Conservation (phyloP, 2,797 vertebrate genomes). For the Perodicticus potto region DNA sequence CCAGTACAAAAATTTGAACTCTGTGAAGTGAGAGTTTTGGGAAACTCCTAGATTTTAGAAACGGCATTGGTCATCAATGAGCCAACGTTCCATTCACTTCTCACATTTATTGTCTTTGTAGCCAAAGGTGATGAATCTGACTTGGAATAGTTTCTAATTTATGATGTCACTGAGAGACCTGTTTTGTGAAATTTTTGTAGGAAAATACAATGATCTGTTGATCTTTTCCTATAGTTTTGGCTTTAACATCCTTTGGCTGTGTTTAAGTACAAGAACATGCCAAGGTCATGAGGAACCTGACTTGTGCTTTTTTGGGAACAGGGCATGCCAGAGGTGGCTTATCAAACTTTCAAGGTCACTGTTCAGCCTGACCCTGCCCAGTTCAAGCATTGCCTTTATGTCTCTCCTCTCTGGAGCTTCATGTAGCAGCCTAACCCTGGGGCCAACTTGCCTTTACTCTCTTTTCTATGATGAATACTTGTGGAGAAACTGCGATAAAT, state of each 20-base stretch:
- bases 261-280: slow-evolving; percentile 67
- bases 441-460: slow-evolving; percentile 89
- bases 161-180: slow-evolving; percentile 81
- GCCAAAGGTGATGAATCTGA: slow-evolving; percentile 14
- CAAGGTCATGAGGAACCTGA: background rate
- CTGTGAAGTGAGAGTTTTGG: background rate
- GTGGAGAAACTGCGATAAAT: slow-evolving; percentile 90
- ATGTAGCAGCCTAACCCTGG: slow-evolving; percentile 84
- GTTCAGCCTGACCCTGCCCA: background rate
- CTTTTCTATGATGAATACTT: slow-evolving; percentile 89
- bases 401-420: slow-evolving; percentile 80
- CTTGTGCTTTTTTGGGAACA: slow-evolving; percentile 30
- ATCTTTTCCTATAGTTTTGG: slow-evolving; percentile 73
- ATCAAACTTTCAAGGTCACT: background rate
- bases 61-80: background rate
- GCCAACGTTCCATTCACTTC: background rate
- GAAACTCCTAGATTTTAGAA: background rate
- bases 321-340: background rate
- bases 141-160: slow-evolving; percentile 59
- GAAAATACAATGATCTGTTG: slow-evolving; percentile 76
- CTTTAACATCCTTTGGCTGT: slow-evolving; percentile 81
- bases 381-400: slow-evolving; percentile 50
- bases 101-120: background rate
- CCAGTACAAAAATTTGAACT: background rate
- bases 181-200: slow-evolving; percentile 66